Base-by-base conservation (phyloP, 2,113 vertebrate species). In the Bothrops jararaca region DNA sequence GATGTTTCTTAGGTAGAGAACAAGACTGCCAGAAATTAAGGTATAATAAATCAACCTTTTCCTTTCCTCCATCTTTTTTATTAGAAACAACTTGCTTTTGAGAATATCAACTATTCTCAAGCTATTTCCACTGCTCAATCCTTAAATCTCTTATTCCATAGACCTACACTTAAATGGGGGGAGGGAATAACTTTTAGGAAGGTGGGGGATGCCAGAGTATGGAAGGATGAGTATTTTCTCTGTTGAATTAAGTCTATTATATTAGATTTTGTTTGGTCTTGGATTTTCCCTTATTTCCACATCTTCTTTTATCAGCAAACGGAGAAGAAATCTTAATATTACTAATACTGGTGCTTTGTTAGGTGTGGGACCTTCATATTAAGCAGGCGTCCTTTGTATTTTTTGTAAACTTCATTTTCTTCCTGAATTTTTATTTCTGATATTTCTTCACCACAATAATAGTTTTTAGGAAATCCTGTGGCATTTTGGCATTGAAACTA, bases 321-420 rank as follows among this genome's bases (percentile, higher is more conserved):
- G 48, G 88, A 86, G 48, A 88, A 53, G 22, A 89, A 85, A 53
- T 91, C 45, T 86, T 52, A 91, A 92, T 93, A 95, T 91, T 95
- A 94, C 90, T 92, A 90, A 69, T 94, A 93, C 92, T 96, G 97
- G 97, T 97, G 96, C 97, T 97, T 96, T 90, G 95, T 96, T 93
- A 95, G 74, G 80, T 95, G 91, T 2, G 96, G 97, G 97, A 97
- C 95, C 89, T 96, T 39, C 87, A 56, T 74, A 23, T 90, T 93
- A 69, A 92, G 74, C 80, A 91, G 22, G 34, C 18, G 42, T 22
- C 91, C 95, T 94, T 92, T 94, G 92, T 92, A 92, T 92, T 80
- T 96, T 93, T 96, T 93, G 94, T 91, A 93, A 64, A 92, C 91
- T 93, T 88, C 92, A 92, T 56, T 92, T 53, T 94, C 8, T 34